phyloP scores from a whole-genome alignment of 2,113 vertebrate species.

The Myodes glareolus region DNA sequence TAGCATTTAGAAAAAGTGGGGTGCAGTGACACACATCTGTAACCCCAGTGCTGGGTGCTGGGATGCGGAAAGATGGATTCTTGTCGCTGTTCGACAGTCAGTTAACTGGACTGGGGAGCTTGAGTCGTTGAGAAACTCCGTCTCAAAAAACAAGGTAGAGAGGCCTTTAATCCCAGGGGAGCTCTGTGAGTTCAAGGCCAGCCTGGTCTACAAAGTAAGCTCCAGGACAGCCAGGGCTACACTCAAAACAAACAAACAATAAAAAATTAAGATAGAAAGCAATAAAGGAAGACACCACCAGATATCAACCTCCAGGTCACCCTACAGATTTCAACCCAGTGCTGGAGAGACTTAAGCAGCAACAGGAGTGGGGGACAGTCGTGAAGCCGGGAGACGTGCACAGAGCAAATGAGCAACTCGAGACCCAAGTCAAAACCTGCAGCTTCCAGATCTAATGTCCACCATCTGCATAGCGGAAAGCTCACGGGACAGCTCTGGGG shows the following conservation, averaged over 20 bases:
- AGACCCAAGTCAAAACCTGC: background rate
- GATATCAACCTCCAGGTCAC: background rate
- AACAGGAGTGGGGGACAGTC: background rate
- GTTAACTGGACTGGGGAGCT: background rate
- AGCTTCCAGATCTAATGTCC: background rate
- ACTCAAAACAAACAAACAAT: background rate
- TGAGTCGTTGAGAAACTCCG: background rate
- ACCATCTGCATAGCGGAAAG: background rate
- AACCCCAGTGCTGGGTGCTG: background rate
- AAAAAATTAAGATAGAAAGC: background rate
- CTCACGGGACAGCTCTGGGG: background rate
- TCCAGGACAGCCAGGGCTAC: background rate
- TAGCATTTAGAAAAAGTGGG: background rate
- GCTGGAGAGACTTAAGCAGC: background rate
- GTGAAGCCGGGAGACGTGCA: background rate
- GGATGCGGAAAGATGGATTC: background rate
- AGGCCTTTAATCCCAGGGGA: background rate
- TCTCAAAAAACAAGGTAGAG: background rate
- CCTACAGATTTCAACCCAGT: background rate
- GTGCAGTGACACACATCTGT: background rate
- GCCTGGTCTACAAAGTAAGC: background rate
- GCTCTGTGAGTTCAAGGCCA: background rate
- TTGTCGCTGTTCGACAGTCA: background rate
- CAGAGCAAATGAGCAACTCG: background rate
- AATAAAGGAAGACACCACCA: background rate